These are phyloP conservation scores for Eretmocerus hayati DNA, from an alignment of 2,888 invertebrate genomes.

Conservation along the genomic window DNA sequence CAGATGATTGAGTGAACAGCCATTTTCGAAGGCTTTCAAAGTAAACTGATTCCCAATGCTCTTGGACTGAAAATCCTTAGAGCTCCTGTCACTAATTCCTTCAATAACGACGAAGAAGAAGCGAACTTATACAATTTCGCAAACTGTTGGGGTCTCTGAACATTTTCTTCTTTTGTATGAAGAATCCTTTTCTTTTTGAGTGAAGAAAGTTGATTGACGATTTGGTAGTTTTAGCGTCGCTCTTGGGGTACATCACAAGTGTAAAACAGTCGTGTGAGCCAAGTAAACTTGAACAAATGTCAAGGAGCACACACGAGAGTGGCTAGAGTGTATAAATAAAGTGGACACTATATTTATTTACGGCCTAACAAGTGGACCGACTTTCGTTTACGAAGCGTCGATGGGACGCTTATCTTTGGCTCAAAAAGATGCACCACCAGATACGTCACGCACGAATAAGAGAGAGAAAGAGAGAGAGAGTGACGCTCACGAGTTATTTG, in stretches of 20 bases:
- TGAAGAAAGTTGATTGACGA: slow-evolving; percentile 63
- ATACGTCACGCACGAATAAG: too few species aligned
- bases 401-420: background rate
- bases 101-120: slow-evolving; percentile 39
- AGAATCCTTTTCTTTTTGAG: slow-evolving; percentile 83
- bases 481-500: too few species aligned
- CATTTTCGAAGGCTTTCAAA: slow-evolving; percentile 4
- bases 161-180: slow-evolving; percentile 82
- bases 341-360: slow-evolving; percentile 2
- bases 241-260: slow-evolving; percentile 45
- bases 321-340: background rate
- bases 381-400: background rate
- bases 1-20: too few species aligned
- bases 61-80: slow-evolving; percentile 4
- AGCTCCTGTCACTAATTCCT: slow-evolving; percentile 16
- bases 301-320: background rate
- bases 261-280: slow-evolving; percentile 22
- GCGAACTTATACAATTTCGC: slow-evolving; percentile 35
- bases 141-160: slow-evolving; percentile 62
- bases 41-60: slow-evolving; percentile 8
- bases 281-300: slow-evolving; percentile 3
- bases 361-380: background rate
- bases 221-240: slow-evolving; percentile 38
- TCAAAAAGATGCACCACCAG: background rate
- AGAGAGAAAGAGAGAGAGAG: too few species aligned